Base-by-base conservation (phyloP, 1,140 invertebrate species). In the Helicorthomorpha holstii region DNA sequence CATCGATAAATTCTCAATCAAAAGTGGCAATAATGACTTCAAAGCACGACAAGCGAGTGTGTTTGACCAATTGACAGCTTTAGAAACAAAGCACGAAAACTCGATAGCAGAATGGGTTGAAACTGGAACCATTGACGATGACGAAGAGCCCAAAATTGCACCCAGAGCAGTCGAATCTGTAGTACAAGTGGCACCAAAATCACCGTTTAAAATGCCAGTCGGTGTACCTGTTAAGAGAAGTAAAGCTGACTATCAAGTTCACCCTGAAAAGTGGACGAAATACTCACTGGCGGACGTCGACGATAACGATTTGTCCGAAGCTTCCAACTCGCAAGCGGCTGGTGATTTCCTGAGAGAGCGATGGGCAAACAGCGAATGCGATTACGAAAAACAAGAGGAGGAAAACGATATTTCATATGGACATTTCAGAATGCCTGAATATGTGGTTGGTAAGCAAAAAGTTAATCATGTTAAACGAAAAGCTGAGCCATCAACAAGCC, bases 231-330 rank as follows among this genome's bases (percentile, higher is more conserved):
- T 38, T 3, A n/a, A 45, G 25, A 27, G 27, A 14, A 21, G 46
- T 27, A 52, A 54, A 21, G 60, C 60, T 23, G 58, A 61, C 46
- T 59, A 55, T 49, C 55, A 53, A 27, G 49, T 54, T 25, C 47
- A 58, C 27, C 61, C 61, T n/a, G 51, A 59, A n/a, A 58, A 56
- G 34, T 63, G 58, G 56, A 63, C 57, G 0, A 54, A 55, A 23
- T 63, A 63, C 48, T 51, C 54, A 21, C 41, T 63, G n/a, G 55
- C 56, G 19, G 60, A 63, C 56, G 58, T 62, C 19, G 24, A 26
- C 3, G 51, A 46, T 25, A 50, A 57, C 10, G 55, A 58, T 12
- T 43, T 63, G 50, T 54, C 55, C 10, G 58, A 63, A 19, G 29
- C 38, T 16, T 51, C 58, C 1, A 63, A 63, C 48, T 51, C 50